Evolutionary conservation across 2,113 vertebrate genomes (phyloP), one percentile per base, ranked within the genome.

Genomic region (Heloderma charlesbogerti): DNA sequence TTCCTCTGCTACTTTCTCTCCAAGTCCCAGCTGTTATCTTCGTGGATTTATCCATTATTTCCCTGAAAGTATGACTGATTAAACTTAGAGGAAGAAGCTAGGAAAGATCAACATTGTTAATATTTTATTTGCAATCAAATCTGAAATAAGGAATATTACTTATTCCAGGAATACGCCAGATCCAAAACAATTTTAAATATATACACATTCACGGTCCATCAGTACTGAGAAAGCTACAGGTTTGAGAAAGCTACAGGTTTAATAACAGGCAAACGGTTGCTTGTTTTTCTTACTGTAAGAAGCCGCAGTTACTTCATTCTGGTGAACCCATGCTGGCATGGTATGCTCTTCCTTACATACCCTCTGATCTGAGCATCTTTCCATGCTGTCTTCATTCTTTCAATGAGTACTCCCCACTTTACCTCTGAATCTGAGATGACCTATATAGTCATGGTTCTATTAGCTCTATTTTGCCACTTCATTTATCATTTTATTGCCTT

Each of bases 261-360:
- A 79, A 69, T 31, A 34, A 15, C 34, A 37, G 43, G 48, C 8
- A 22, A 45, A 48, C 20, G 45, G 15, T 43, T 29, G 9, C 37
- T 22, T 78, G 31, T 48, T 66, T 80, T 69, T 34, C 75, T 80
- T 67, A 88, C 16, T 25, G 31, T 67, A 51, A 67, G 57, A 88
- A 79, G 54, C 72, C 45, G 72, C 51, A 27, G 27, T 43, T 71
- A 48, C n/a, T 40, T 87, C 20, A 37, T 87, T 34, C 7, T 83
- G 12, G 43, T 0, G 98, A 99, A 92, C 99, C 99, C 95, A 98
- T 54, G 71, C 13, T 69, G 12, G 27, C 77, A n/a, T 34, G 13
- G 9, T 43, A 57, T 54, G n/a, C 3, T 2, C 29, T 25, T 78
- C 60, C 57, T 86, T 34, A 66, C 43, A 69, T 51, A 31, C 25